These are phyloP conservation scores for Plebejus argus DNA, from an alignment of 2,888 invertebrate species.

Conservation along the genomic window DNA sequence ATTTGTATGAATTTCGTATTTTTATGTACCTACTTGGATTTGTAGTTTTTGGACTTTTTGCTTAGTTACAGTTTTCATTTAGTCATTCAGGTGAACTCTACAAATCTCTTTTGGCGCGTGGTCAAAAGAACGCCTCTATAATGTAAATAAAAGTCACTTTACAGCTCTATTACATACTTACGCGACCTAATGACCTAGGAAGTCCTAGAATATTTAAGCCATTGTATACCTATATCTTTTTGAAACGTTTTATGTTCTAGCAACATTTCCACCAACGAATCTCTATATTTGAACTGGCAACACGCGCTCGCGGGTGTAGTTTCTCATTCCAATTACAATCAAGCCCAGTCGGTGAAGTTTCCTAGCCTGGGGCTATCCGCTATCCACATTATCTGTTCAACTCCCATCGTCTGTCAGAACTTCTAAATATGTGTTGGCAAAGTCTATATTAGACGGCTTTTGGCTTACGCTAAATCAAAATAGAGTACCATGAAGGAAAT, in stretches of 20 bases:
- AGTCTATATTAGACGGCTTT: neutral
- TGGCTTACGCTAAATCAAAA: neutral
- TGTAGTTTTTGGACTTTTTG: too few species aligned
- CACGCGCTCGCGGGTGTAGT: neutral
- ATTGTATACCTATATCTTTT: too few species aligned
- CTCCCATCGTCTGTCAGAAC: neutral
- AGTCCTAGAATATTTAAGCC: too few species aligned
- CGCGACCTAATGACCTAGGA: too few species aligned
- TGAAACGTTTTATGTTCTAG: neutral
- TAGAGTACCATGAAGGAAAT: neutral
- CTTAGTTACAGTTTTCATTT: too few species aligned
- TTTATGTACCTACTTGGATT: too few species aligned
- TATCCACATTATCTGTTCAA: neutral
- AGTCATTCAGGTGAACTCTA: too few species aligned
- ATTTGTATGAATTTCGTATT: too few species aligned
- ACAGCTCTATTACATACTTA: too few species aligned
- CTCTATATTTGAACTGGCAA: neutral
- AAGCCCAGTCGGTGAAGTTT: neutral
- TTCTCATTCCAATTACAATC: constrained; percentile 30
- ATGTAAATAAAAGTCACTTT: too few species aligned
- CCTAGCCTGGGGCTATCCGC: constrained; percentile 14
- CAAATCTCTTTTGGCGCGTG: too few species aligned
- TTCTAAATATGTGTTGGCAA: neutral
- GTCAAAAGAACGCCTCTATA: too few species aligned
- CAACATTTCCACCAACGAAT: neutral